A percentile compares a stretch with the other conserved stretches of the same genome.
phyloP scores from a whole-genome alignment of 2,888 invertebrate species.

The Heliconius erato region DNA sequence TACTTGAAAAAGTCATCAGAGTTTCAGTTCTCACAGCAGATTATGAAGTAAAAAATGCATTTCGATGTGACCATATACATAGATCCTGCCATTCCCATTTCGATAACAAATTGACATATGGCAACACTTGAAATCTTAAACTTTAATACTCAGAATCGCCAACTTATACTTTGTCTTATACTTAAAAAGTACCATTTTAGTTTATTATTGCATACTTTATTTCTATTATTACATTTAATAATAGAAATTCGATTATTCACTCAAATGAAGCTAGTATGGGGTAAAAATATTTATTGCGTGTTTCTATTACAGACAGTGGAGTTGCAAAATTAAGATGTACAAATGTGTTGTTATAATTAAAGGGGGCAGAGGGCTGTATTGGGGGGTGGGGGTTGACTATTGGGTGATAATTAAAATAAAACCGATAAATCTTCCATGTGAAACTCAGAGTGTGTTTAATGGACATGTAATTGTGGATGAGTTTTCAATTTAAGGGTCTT shows the following conservation, averaged over 20 bases:
- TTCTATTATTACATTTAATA: too few species aligned
- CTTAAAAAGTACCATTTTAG: background rate
- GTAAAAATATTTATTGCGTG: slow-evolving; percentile 23
- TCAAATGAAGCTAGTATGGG: background rate
- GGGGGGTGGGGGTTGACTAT: slow-evolving; percentile 62
- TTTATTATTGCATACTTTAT: background rate
- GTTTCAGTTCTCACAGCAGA: background rate
- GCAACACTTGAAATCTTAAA: slow-evolving; percentile 1
- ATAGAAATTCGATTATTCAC: background rate
- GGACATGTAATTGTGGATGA: slow-evolving; percentile 65
- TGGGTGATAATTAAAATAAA: slow-evolving; percentile 77
- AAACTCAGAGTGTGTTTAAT: slow-evolving; percentile 69
- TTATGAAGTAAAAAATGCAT: slow-evolving; percentile 4
- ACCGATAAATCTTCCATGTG: slow-evolving; percentile 81
- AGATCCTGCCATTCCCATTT: background rate
- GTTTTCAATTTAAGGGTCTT: slow-evolving; percentile 54
- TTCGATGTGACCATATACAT: background rate
- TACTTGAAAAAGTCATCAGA: background rate
- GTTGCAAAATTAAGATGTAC: slow-evolving; percentile 42
- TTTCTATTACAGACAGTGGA: background rate
- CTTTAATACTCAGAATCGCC: background rate
- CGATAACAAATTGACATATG: slow-evolving; percentile 13
- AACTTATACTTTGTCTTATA: background rate
- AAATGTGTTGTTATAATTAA: slow-evolving; percentile 52
- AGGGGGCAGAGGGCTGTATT: slow-evolving; percentile 48